These are phyloP conservation scores for Argyresthia albistria DNA, from an alignment of 2,888 invertebrate genomes.

Conservation along the genomic window DNA sequence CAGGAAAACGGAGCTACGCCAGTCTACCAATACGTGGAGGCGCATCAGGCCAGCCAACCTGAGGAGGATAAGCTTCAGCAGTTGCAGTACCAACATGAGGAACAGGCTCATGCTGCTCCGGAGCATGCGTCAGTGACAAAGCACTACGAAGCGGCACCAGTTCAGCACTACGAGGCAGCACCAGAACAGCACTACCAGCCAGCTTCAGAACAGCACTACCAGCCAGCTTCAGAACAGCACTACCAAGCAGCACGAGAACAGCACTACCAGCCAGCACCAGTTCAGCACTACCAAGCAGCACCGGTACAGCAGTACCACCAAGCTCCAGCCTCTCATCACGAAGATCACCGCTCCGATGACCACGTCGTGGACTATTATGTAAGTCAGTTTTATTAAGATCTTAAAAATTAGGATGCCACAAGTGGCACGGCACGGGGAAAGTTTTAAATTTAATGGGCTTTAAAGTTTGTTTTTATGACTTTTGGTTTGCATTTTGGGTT, in stretches of 20 bases:
- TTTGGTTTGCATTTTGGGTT: too few relatives aligned
- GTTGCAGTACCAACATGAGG: neutral
- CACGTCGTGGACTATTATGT: conserved; percentile 58
- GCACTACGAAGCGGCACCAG: neutral
- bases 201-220: neutral
- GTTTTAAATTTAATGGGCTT: neutral
- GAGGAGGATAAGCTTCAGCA: neutral
- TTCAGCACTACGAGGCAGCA: neutral
- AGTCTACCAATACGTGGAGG: neutral
- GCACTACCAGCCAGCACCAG: neutral
- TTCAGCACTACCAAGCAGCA: neutral
- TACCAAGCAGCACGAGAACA: too few relatives aligned
- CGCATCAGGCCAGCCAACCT: neutral
- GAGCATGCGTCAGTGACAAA: neutral
- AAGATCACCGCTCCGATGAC: neutral
- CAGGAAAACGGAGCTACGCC: neutral
- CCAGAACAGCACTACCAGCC: conserved; percentile 9
- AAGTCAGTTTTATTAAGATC: conserved; percentile 21
- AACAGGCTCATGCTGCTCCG: neutral
- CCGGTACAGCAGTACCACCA: conserved; percentile 9
- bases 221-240: neutral
- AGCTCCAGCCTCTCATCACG: conserved; percentile 4
- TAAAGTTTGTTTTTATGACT: neutral
- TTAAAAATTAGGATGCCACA: too few relatives aligned
- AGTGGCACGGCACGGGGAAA: too few relatives aligned